A percentile compares a stretch with the other conserved stretches of the same genome.
Conservation (phyloP, 2,888 invertebrate genomes). For the Drosophila paramelanica region DNA sequence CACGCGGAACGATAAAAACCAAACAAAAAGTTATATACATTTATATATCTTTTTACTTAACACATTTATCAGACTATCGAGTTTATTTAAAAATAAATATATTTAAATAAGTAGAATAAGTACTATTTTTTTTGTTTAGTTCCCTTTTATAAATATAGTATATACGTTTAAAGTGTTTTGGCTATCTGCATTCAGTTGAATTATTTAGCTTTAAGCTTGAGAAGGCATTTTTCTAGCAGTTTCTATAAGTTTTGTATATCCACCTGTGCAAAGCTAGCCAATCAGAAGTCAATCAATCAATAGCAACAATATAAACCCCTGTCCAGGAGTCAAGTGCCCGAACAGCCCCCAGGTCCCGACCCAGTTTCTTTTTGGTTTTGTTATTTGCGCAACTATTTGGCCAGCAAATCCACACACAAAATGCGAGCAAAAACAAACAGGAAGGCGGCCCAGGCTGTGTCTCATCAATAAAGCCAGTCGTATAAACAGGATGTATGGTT, state of each 20-base stretch:
- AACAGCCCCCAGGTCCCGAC: conserved; percentile 29
- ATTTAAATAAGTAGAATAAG: too few species aligned
- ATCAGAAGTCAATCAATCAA: conserved; percentile 69
- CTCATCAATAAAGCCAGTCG: conserved; percentile 76
- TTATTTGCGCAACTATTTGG: conserved; percentile 64
- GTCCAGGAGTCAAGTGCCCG: conserved; percentile 55
- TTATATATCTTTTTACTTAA: too few species aligned
- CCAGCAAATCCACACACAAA: conserved; percentile 63
- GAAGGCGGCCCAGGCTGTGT: conserved; percentile 38
- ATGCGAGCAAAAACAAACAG: conserved; percentile 32
- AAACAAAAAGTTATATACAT: not conserved
- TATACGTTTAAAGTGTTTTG: too few species aligned
- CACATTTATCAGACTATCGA: too few species aligned
- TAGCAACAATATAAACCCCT: conserved; percentile 35
- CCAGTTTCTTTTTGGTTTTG: conserved; percentile 20
- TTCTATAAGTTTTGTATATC: not conserved
- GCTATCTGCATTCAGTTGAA: too few species aligned
- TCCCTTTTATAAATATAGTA: too few species aligned
- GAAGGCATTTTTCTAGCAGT: not conserved
- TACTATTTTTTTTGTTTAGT: too few species aligned
- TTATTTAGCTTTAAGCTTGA: not conserved
- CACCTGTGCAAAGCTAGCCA: conserved; percentile 4
- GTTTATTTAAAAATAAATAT: too few species aligned
- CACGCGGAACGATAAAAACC: not conserved
- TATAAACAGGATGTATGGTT: conserved; percentile 75